Percentiles rank a stretch among this genome's conserved stretches.
These are phyloP conservation scores for Lasioglossum calceatum DNA, from an alignment of 2,888 invertebrate species.

Conservation along the genomic window DNA sequence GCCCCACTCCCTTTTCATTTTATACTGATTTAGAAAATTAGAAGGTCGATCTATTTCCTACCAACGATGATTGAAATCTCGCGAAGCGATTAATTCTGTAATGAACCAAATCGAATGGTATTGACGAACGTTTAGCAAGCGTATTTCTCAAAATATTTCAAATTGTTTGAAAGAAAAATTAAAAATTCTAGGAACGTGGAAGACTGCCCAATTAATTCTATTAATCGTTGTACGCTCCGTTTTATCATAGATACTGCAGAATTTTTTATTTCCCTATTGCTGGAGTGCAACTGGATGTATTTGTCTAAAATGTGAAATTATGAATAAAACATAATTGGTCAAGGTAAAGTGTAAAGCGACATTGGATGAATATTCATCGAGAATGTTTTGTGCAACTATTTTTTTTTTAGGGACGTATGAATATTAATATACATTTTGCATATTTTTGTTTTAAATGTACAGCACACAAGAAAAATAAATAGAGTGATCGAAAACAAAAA, in stretches of 20 bases:
- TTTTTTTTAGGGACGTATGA: not conserved
- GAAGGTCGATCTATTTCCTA: slow-evolving; percentile 20
- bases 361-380: not conserved
- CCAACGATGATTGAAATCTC: not conserved
- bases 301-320: not conserved
- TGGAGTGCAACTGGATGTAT: not conserved
- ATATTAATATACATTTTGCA: not conserved
- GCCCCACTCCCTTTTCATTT: not conserved
- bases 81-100: not conserved
- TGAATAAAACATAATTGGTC: not conserved
- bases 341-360: not conserved
- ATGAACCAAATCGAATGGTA: not conserved
- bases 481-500: not conserved
- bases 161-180: not conserved
- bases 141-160: not conserved
- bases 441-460: not conserved
- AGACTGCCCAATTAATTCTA: too few relatives aligned
- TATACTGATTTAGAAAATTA: slow-evolving; percentile 13
- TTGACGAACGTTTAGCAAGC: not conserved
- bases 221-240: too few relatives aligned
- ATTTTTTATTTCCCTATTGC: not conserved
- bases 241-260: too few relatives aligned
- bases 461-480: not conserved
- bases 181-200: not conserved
- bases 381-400: not conserved